Base-by-base conservation (phyloP, 2,113 vertebrate species). In the Nematolebias whitei region DNA sequence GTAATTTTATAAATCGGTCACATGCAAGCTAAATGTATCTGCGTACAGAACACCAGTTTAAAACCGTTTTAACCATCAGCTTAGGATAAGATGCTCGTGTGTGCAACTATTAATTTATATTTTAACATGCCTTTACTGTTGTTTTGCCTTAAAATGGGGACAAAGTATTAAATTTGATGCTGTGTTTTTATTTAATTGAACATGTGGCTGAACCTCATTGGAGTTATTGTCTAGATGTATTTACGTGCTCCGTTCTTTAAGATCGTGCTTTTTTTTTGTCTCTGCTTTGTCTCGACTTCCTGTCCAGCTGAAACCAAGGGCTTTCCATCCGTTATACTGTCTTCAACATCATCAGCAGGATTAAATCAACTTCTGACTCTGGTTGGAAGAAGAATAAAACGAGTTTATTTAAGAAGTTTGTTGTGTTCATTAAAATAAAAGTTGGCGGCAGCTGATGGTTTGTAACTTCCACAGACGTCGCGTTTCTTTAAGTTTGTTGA, bases 41-140 rank as follows among this genome's bases (percentile, higher is more conserved):
- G 53, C 29, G 29, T 26, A 60, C 16, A 29, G 59, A 32, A 77
- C 48, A n/a, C n/a, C n/a, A n/a, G n/a, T n/a, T n/a, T n/a, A n/a
- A n/a, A n/a, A n/a, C n/a, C n/a, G n/a, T 70, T 84, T 67, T 68
- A 70, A 71, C 18, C n/a, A n/a, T 7, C 20, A 39, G 3, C 60
- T 14, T 32, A 5, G n/a, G 9, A 32, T 14, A 12, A 22, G 13
- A 47, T 61, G 41, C 35, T 54, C 71, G 22, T 69, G 59, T 85
- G 82, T 84, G 26, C 76, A 81, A 79, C 77, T 48, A 45, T 78
- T 87, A 80, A 87, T 79, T 86, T 85, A 82, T 87, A 80, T 76
- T 74, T 79, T 56, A 75, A 22, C 43, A 66, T 58, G 73, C n/a
- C n/a, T n/a, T n/a, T n/a, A n/a, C n/a, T n/a, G n/a, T n/a, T n/a